phyloP scores from a whole-genome alignment of 23 tunicate species.

The Styela clava region DNA sequence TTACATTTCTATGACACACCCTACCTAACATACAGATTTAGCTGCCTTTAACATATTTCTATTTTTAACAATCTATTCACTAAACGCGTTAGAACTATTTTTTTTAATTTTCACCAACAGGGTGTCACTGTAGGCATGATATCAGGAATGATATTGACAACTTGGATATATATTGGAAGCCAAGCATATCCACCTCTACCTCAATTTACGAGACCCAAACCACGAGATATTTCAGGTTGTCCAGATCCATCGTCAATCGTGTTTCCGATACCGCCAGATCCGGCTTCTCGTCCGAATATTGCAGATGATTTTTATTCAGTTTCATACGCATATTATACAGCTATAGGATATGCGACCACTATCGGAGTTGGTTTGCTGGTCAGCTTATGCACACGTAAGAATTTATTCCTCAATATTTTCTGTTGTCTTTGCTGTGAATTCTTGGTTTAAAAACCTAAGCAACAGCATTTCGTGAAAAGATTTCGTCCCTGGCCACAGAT shows the following conservation, averaged over 20 bases:
- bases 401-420: neutral
- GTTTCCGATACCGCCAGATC: neutral
- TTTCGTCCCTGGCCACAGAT: too few species aligned
- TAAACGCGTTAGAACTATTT: too few species aligned
- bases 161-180: slow-evolving; percentile 47
- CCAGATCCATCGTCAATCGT: neutral
- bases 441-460: too few species aligned
- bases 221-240: neutral
- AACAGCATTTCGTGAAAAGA: too few species aligned
- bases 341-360: slow-evolving; percentile 58
- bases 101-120: too few species aligned
- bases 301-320: slow-evolving; percentile 43
- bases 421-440: too few species aligned
- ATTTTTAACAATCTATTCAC: too few species aligned
- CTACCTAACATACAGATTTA: too few species aligned
- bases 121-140: slow-evolving; percentile 38
- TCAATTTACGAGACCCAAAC: slow-evolving; percentile 28
- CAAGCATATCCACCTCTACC: slow-evolving; percentile 36
- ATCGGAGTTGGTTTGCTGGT: slow-evolving; percentile 45
- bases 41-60: too few species aligned
- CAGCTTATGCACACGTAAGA: slow-evolving; percentile 54
- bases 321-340: slow-evolving; percentile 73
- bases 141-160: slow-evolving; percentile 18
- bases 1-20: too few species aligned
- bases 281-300: slow-evolving; percentile 13